Conservation (phyloP, 2,888 invertebrate genomes). For the Pinctada fucata region DNA sequence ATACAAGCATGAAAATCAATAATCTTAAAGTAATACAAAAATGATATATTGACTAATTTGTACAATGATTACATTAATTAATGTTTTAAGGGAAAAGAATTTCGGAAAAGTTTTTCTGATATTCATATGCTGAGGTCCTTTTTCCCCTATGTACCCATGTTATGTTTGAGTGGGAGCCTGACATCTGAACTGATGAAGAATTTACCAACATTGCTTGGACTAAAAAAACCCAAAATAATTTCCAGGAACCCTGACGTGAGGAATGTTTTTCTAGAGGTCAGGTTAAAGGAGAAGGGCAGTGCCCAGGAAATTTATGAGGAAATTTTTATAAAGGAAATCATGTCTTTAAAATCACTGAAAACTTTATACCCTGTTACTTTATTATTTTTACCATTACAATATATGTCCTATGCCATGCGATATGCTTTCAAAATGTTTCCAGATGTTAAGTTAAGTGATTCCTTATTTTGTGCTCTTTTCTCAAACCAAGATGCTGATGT, state of each 20-base stretch:
- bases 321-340: conserved; percentile 15
- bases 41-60: too few relatives aligned
- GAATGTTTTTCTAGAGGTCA: conserved; percentile 32
- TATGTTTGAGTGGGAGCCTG: conserved; percentile 11
- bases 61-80: too few relatives aligned
- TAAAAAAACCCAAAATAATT: too few relatives aligned
- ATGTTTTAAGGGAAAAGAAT: conserved; percentile 33
- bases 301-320: conserved; percentile 32
- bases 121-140: conserved; percentile 23
- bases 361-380: conserved; percentile 33
- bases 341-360: not conserved
- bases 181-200: conserved; percentile 26
- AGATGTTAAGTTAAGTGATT: conserved; percentile 11
- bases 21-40: too few relatives aligned
- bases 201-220: too few relatives aligned
- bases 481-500: conserved; percentile 38
- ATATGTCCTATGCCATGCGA: conserved; percentile 33
- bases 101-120: conserved; percentile 35
- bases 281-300: conserved; percentile 5
- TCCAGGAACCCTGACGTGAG: not conserved
- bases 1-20: too few relatives aligned
- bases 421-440: conserved; percentile 26
- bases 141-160: conserved; percentile 24
- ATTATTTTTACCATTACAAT: conserved; percentile 32
- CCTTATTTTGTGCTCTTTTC: conserved; percentile 34